These are phyloP conservation scores for human (Homo sapiens) DNA, from an alignment of 2,113 vertebrate genomes.

Conservation along the genomic window DNA sequence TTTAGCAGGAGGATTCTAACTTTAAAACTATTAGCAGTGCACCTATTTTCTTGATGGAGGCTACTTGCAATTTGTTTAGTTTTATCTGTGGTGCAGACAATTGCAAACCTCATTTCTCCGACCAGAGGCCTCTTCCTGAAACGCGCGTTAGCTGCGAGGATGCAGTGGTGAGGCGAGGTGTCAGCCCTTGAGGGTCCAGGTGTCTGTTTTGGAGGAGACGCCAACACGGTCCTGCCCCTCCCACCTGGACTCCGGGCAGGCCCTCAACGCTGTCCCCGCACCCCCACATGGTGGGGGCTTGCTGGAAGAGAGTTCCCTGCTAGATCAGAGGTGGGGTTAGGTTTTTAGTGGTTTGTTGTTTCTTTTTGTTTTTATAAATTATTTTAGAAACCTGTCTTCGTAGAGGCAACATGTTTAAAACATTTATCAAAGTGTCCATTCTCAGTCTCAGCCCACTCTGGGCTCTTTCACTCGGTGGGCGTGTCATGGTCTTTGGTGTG, in stretches of 20 bases:
- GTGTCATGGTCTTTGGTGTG: not conserved
- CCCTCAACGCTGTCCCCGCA: too few species aligned
- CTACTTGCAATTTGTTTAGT: not conserved
- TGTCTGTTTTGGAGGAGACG: not conserved
- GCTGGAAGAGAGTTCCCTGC: not conserved
- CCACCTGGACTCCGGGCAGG: not conserved
- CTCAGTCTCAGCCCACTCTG: not conserved
- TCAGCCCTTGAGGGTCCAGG: not conserved
- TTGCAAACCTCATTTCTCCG: not conserved
- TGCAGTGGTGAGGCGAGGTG: accelerated
- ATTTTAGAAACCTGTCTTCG: not conserved
- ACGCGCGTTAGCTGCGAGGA: accelerated
- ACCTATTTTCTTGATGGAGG: not conserved
- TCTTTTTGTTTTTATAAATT: not conserved
- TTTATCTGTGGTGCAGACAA: not conserved
- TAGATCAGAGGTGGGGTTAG: not conserved
- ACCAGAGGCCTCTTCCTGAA: not conserved
- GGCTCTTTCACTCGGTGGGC: accelerated
- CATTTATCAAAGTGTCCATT: not conserved
- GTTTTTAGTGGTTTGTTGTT: not conserved
- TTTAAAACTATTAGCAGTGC: not conserved
- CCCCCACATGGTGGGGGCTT: too few species aligned
- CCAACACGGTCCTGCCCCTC: accelerated
- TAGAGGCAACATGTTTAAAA: not conserved
- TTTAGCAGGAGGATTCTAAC: too few species aligned